A percentile compares a stretch with the other conserved stretches of the same genome.
Evolutionary conservation across 2,888 invertebrate species (phyloP).

Genomic region (Dascillus cervinus): DNA sequence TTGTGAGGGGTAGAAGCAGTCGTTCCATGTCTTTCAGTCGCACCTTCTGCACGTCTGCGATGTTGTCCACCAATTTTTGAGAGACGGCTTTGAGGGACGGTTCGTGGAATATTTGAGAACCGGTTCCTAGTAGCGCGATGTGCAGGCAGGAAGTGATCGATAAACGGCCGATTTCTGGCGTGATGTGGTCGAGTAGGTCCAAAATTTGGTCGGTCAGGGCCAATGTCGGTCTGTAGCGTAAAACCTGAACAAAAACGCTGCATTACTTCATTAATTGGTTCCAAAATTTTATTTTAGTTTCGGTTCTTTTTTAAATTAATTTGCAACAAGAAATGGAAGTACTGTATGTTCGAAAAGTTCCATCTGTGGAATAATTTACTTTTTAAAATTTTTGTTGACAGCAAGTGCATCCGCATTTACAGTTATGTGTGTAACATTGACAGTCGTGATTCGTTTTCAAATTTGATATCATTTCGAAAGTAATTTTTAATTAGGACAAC

Average conservation of each 20-base stretch:
- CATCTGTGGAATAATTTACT: no score
- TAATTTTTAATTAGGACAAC: no score
- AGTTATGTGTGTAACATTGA: no score
- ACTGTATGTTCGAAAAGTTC: no score
- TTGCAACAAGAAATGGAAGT: no score
- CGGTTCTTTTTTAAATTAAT: no score
- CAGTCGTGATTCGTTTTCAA: no score
- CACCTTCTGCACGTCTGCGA: slow-evolving; percentile 33
- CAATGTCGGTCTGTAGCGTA: slow-evolving; percentile 51
- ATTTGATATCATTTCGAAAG: no score
- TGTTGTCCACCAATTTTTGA: slow-evolving; percentile 43
- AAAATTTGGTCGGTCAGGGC: slow-evolving; percentile 43
- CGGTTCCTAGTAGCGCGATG: slow-evolving; percentile 54
- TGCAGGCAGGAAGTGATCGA: slow-evolving; percentile 59
- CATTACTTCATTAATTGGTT: no score
- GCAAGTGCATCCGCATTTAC: no score
- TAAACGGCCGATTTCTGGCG: slow-evolving; percentile 50
- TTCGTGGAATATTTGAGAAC: slow-evolving; percentile 44
- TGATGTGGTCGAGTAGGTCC: slow-evolving; percentile 48
- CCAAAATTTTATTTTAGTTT: no score
- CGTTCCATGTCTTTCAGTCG: slow-evolving; percentile 68
- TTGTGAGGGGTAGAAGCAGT: slow-evolving; percentile 52
- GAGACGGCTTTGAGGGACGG: slow-evolving; percentile 45
- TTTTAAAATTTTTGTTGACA: no score
- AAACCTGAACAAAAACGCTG: slow-evolving; percentile 35